Percentiles rank a stretch among this genome's conserved stretches.
Conservation (phyloP, 1,140 invertebrate species). For the Pomacea maculata region DNA sequence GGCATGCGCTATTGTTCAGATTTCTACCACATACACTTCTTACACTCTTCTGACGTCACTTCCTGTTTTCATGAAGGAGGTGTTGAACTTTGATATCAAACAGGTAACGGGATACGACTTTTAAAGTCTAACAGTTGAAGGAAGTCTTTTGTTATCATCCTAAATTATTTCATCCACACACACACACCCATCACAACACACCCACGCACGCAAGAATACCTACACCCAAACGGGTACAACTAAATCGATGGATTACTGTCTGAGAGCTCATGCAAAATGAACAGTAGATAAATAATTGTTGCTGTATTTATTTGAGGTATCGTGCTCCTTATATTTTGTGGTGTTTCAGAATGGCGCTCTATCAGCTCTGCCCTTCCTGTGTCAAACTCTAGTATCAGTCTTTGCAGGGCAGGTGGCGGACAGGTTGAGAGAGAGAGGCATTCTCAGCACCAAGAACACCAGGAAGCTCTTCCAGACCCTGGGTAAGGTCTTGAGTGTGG, state of each 20-base stretch:
- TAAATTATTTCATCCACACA: too few relatives aligned
- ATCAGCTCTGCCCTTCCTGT: slow-evolving; percentile 87
- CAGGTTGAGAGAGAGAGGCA: slow-evolving; percentile 73
- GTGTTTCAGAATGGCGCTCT: slow-evolving; percentile 56
- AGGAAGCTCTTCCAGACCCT: slow-evolving; percentile 74
- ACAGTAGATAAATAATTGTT: too few relatives aligned
- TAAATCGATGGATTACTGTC: too few relatives aligned
- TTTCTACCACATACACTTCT: slow-evolving; percentile 89
- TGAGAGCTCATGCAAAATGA: too few relatives aligned
- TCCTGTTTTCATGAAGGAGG: slow-evolving; percentile 91
- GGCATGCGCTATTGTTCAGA: slow-evolving; percentile 85
- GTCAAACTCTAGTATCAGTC: slow-evolving; percentile 84
- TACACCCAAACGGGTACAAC: too few relatives aligned
- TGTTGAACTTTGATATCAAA: slow-evolving; percentile 85
- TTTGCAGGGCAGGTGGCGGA: slow-evolving; percentile 84
- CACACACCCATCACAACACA: too few relatives aligned
- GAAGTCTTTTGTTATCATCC: too few relatives aligned
- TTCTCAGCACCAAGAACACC: slow-evolving; percentile 68
- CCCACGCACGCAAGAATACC: too few relatives aligned
- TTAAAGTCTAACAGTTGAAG: too few relatives aligned
- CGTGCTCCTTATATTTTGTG: neutral
- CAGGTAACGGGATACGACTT: slow-evolving; percentile 68
- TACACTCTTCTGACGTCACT: slow-evolving; percentile 93
- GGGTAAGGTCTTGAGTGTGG: slow-evolving; percentile 65
- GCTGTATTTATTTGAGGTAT: too few relatives aligned